These are phyloP conservation scores for Branchellion lobata DNA, from an alignment of 2,888 invertebrate species.

Conservation along the genomic window DNA sequence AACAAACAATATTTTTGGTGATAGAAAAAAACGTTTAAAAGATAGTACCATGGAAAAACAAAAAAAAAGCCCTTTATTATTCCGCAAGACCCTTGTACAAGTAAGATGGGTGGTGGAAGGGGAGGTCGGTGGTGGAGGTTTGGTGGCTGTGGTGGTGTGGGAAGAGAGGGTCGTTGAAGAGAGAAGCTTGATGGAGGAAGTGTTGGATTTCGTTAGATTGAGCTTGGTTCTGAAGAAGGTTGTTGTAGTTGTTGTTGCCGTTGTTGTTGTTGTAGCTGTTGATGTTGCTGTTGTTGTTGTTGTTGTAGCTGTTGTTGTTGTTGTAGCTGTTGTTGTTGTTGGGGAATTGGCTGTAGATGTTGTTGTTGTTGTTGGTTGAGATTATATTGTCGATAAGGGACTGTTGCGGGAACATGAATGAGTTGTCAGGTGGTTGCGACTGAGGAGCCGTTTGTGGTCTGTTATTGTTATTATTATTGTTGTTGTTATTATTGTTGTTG, in stretches of 20 bases:
- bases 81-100: too few species aligned
- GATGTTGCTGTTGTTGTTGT: constrained; percentile 3
- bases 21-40: too few species aligned
- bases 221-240: not conserved
- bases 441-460: not conserved
- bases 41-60: too few species aligned
- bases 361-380: not conserved
- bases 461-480: not conserved
- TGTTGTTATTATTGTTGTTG: not conserved
- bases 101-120: too few species aligned
- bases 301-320: not conserved
- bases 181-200: too few species aligned
- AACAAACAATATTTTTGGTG: too few species aligned
- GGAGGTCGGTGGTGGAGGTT: too few species aligned
- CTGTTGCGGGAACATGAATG: not conserved
- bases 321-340: not conserved
- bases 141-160: too few species aligned
- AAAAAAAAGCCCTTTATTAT: too few species aligned
- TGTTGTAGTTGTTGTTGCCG: not conserved
- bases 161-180: too few species aligned
- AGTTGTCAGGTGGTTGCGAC: not conserved
- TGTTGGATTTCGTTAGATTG: too few species aligned
- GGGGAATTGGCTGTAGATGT: not conserved
- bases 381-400: not conserved
- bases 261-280: not conserved